Evolutionary conservation across 2,113 vertebrate species (phyloP).

Genomic region (Cynopterus brachyotis): DNA sequence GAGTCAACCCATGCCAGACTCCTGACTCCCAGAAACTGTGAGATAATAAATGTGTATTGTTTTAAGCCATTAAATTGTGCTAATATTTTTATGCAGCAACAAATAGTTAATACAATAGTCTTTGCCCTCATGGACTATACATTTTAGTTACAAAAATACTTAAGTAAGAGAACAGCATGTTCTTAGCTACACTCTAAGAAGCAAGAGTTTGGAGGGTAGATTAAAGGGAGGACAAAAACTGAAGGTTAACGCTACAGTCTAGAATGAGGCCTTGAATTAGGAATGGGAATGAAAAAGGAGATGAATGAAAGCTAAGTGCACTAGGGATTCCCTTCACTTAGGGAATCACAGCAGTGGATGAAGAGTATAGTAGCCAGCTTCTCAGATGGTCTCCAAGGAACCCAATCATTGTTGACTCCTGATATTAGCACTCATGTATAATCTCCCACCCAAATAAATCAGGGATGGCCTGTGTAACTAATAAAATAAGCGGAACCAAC

Average conservation of each 20-base stretch:
- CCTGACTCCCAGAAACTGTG: not conserved
- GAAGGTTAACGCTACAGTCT: not conserved
- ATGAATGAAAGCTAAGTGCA: not conserved
- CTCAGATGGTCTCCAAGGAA: not conserved
- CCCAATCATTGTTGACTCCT: not conserved
- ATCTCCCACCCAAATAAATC: not conserved
- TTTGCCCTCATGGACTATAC: not conserved
- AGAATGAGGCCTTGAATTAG: not conserved
- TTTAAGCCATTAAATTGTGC: not conserved
- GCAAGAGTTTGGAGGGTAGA: not conserved
- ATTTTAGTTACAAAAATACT: constrained; percentile 9
- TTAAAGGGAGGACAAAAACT: not conserved
- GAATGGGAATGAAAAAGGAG: not conserved
- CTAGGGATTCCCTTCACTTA: not conserved
- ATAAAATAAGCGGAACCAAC: not conserved
- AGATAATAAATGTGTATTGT: not conserved
- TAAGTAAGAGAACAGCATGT: not conserved
- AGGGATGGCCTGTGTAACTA: not conserved
- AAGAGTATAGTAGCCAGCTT: not conserved
- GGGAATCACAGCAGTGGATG: not conserved
- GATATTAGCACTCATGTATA: not conserved
- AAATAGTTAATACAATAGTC: not conserved
- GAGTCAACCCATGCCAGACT: not conserved
- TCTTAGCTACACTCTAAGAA: constrained; percentile 31
- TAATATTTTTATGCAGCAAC: constrained; percentile 6